These are phyloP conservation scores for Nephila pilipes DNA, from an alignment of 1,140 invertebrate genomes.

Conservation along the genomic window DNA sequence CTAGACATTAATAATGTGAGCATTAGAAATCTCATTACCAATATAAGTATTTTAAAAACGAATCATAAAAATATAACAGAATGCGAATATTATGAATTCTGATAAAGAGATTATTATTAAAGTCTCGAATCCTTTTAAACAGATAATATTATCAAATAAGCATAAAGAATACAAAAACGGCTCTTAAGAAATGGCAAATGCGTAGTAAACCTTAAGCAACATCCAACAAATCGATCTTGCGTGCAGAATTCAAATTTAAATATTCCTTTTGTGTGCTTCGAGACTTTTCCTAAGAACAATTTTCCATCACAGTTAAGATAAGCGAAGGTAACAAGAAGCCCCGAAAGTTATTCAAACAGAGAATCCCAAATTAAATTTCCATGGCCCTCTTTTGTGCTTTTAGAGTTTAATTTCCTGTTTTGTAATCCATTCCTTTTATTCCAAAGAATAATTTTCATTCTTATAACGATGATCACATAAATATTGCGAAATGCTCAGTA, in stretches of 20 bases:
- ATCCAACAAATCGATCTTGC: not conserved
- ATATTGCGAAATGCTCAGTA: not conserved
- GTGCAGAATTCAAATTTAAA: not conserved
- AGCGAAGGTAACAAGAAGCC: not conserved
- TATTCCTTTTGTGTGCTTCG: not conserved
- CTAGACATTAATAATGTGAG: too few species aligned
- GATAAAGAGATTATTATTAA: too few species aligned
- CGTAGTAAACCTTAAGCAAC: not conserved
- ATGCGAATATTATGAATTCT: too few species aligned
- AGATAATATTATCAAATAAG: not conserved
- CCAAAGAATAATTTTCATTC: not conserved
- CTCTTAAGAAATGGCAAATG: not conserved
- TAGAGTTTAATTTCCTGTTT: conserved; percentile 55
- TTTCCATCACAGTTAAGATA: not conserved
- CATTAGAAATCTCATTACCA: too few species aligned
- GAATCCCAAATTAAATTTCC: conserved; percentile 32
- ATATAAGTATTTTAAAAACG: too few species aligned
- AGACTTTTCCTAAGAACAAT: not conserved
- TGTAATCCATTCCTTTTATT: conserved; percentile 28
- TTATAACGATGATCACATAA: conserved; percentile 32
- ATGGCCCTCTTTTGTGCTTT: not conserved
- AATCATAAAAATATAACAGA: too few species aligned
- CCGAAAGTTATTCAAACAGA: not conserved
- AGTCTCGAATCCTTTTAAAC: too few species aligned
- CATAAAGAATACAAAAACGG: not conserved